These are phyloP conservation scores for Ectropis crepuscularia DNA, from an alignment of 2,888 invertebrate species.

Conservation along the genomic window DNA sequence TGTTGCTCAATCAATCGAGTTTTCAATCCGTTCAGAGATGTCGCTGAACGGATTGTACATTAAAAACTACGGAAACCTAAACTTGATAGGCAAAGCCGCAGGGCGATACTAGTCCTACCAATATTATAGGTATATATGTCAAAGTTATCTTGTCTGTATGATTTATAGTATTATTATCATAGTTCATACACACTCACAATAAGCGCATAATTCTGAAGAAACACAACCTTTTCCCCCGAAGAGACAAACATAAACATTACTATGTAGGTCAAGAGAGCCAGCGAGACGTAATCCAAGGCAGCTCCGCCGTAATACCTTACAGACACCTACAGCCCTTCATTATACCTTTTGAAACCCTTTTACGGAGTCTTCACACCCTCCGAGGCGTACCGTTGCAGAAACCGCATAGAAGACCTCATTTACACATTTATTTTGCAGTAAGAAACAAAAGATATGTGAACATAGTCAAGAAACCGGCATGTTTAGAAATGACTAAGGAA, in stretches of 20 bases:
- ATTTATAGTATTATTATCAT: no score
- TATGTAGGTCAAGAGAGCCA: constrained; percentile 5
- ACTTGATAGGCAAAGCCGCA: no score
- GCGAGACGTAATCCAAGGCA: constrained; percentile 1
- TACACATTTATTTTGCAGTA: no score
- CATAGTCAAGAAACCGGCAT: not conserved
- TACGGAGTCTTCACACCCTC: not conserved
- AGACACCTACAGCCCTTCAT: constrained; percentile 14
- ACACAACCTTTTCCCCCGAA: not conserved
- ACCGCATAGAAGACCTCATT: not conserved
- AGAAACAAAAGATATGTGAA: not conserved
- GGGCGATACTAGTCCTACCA: no score
- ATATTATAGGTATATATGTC: no score
- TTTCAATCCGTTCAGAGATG: no score
- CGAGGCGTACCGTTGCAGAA: not conserved
- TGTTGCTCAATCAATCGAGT: no score
- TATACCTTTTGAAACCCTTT: constrained; percentile 7
- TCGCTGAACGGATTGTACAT: no score
- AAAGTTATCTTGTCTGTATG: no score
- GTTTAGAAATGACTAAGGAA: no score
- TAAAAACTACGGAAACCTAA: no score
- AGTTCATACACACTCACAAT: not conserved
- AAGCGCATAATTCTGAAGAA: not conserved
- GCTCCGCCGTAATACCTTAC: constrained; percentile 7
- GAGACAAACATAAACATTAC: constrained; percentile 4